Conservation (phyloP, 2,888 invertebrate species). For the Erannis defoliaria region DNA sequence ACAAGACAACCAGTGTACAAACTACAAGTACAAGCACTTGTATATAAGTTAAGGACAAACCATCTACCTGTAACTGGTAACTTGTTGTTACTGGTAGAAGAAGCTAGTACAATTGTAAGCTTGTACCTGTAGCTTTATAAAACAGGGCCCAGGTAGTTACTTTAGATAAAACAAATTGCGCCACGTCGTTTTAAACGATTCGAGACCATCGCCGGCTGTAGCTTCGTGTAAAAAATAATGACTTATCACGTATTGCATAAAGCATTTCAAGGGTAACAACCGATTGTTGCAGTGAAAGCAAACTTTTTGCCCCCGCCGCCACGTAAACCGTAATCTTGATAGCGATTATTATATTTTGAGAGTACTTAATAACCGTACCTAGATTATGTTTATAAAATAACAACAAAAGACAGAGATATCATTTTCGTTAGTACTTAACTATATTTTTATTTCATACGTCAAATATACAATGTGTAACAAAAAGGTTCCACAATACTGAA, state of each 20-base stretch:
- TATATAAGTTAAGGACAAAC: too few species aligned
- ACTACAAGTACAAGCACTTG: too few species aligned
- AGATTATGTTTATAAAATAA: too few species aligned
- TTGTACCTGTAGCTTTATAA: too few species aligned
- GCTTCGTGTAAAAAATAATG: slow-evolving; percentile 27
- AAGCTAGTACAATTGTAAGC: too few species aligned
- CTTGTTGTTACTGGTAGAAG: too few species aligned
- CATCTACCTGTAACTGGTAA: too few species aligned
- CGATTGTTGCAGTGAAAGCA: slow-evolving; percentile 40
- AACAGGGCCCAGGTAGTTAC: background rate
- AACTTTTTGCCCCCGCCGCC: slow-evolving; percentile 27
- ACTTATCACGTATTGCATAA: slow-evolving; percentile 35
- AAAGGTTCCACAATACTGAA: too few species aligned
- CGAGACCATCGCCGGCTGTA: slow-evolving; percentile 17
- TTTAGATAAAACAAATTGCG: background rate
- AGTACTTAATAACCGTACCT: slow-evolving; percentile 13
- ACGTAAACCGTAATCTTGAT: slow-evolving; percentile 26
- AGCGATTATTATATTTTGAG: slow-evolving; percentile 16
- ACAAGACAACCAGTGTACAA: too few species aligned
- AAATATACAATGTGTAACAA: too few species aligned
- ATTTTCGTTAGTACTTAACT: background rate
- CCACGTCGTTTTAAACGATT: background rate
- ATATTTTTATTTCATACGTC: too few species aligned
- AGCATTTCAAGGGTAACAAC: slow-evolving; percentile 37
- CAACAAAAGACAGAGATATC: too few species aligned